Base-by-base conservation (phyloP, 2,888 invertebrate genomes). In the Coelopa pilipes region DNA sequence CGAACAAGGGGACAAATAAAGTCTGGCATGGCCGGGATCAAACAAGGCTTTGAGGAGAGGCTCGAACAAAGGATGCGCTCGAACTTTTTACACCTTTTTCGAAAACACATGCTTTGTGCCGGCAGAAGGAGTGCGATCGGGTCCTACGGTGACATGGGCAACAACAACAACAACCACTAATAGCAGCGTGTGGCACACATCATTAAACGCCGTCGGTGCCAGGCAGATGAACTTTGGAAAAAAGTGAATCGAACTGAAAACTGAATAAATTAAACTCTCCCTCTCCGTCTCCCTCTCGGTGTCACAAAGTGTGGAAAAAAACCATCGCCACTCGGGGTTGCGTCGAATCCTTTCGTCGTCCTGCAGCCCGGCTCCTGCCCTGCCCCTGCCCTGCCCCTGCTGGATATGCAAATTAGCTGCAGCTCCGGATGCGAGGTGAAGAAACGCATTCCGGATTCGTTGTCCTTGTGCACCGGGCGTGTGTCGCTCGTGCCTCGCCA, bases 351-450 rank as follows among this genome's bases (percentile, higher is more conserved):
- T 34, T 34, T 7, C 34, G 34, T 34, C 34, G 34, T 34, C 34
- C n/a, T 2, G 34, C 34, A 34, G 7, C 34, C 34, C 34, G n/a
- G 66, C 9, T 49, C 66, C 70, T 21, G 65, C 50, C 66, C 69
- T 70, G 66, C 60, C 70, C 60, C 70, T 62, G 17, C 12, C 10
- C 60, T 68, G 50, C 24, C 59, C 47, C 47, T 60, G 60, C 12
- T 80, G 82, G 81, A 82, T 83, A 83, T 84, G 84, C 82, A 84
- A 83, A 84, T 83, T 73, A 75, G 70, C 75, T 79, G 72, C 34
- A 34, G n/a, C n/a, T 34, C 34, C 34, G 2, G 34, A 34, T 34
- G 34, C 34, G 34, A 34, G 34, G 34, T 34, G 34, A 34, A 34
- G 34, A 34, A 34, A 34, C 34, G 34, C 34, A 34, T 34, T 34